Conservation (phyloP, 2,888 invertebrate species). For the Tipula vernalis region DNA sequence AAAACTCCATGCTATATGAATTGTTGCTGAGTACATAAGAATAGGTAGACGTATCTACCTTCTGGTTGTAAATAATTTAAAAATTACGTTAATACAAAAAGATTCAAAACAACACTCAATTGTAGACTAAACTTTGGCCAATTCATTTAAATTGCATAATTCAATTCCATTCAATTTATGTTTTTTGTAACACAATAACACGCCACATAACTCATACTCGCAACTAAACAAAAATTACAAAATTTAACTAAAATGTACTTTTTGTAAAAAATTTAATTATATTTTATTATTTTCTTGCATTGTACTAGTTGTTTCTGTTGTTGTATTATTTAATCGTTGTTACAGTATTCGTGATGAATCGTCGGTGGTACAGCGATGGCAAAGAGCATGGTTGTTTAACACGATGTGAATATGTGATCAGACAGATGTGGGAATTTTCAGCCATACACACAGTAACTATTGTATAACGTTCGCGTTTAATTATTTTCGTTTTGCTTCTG, state of each 20-base stretch:
- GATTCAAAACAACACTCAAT: background rate
- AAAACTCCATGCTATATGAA: too few species aligned
- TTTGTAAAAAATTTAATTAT: background rate
- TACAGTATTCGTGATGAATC: background rate
- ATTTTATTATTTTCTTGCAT: background rate
- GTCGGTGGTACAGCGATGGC: background rate
- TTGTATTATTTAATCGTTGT: background rate
- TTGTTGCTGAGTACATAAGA: background rate
- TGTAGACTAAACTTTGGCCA: background rate
- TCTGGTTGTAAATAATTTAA: background rate
- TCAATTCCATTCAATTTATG: background rate
- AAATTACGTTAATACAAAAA: background rate
- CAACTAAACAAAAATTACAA: background rate
- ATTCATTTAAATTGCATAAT: background rate
- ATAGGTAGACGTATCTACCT: too few species aligned
- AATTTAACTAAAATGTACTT: background rate
- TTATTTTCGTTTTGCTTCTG: background rate
- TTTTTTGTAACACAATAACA: background rate
- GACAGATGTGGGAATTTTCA: too few species aligned
- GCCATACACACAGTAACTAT: too few species aligned
- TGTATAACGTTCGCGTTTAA: background rate
- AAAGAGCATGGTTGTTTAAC: background rate
- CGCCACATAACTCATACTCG: background rate
- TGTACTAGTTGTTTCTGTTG: background rate
- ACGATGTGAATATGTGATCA: too few species aligned